Evolutionary conservation across 2,888 invertebrate species (phyloP).

Genomic region (Gastrophysa polygoni): DNA sequence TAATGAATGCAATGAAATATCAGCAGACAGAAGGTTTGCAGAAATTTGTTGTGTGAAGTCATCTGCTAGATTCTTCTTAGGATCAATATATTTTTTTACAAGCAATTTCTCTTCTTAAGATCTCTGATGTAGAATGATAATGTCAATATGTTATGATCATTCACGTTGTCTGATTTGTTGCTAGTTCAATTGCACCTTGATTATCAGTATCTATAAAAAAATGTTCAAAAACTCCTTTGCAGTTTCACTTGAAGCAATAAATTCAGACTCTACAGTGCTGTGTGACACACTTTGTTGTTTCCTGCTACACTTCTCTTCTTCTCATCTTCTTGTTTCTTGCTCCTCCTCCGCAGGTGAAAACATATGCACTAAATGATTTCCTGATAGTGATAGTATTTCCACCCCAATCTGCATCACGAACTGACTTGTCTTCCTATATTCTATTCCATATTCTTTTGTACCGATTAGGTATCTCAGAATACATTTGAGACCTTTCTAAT

Average conservation of each 20-base stretch:
- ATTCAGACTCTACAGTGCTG: slow-evolving; percentile 8
- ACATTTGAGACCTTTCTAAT: background rate
- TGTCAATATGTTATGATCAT: background rate
- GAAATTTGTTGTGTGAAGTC: background rate
- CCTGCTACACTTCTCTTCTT: background rate
- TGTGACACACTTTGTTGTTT: background rate
- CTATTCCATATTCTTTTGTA: background rate
- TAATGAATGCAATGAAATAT: too few species aligned
- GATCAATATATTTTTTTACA: background rate
- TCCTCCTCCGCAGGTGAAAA: background rate
- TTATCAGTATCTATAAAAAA: too few species aligned
- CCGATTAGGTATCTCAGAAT: slow-evolving; percentile 1
- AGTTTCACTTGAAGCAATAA: background rate
- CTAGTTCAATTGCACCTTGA: background rate
- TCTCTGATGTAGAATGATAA: background rate
- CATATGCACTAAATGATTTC: background rate
- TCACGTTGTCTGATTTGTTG: background rate
- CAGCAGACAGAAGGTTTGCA: too few species aligned
- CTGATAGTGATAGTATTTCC: background rate
- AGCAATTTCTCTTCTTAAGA: background rate
- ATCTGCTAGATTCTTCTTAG: background rate
- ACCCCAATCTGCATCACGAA: slow-evolving; percentile 2
- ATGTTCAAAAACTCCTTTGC: background rate
- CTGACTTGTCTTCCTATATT: background rate
- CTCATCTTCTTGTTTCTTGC: background rate